Base-by-base conservation (phyloP, 1,140 invertebrate species). In the Eumeta japonica region DNA sequence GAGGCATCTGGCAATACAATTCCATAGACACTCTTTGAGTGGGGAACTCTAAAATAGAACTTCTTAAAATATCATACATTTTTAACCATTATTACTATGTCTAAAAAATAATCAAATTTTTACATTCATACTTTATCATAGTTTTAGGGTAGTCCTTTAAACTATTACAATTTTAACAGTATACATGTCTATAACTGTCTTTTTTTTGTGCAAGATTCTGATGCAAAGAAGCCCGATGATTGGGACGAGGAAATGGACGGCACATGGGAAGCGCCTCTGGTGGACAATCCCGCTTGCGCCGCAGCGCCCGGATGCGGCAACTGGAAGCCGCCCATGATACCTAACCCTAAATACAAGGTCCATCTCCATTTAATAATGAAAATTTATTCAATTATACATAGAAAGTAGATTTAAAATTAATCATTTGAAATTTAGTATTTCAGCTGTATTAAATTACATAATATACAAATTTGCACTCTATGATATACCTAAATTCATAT, bases 231-330 rank as follows among this genome's bases (percentile, higher is more conserved):
- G 76, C 96, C 95, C 0, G 81, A 82, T 1, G 95, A 98, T 67
- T 98, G 96, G 96, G 96, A 99, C 75, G 83, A 89, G 31, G 93
- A 97, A 47, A 98, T 98, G 86, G 97, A 99, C 77, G 97, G 97
- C 1, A 89, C 92, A 67, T 99, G 96, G 95, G 97, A 99, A 75
- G 85, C 97, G 11, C 90, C 95, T 0, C 77, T 94, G 35, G 86
- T 98, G 17, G 82, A 85, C 41, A 99, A 99, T 78, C 92, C 94
- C 0, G 81, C 80, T n/a, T 98, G 94, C 63, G 79, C 80, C 48
- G 79, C 84, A 44, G 88, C 83, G 7, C 79, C 86, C 3, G 96
- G 97, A 2, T 99, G 97, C 79, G 97, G 97, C 2, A 74, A 81
- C 38, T 99, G 96, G 89, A 86, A 85, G 48, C 78, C 89, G 30